Evolutionary conservation across 1,140 invertebrate species (phyloP).

Genomic region (Trichonephila clavata): DNA sequence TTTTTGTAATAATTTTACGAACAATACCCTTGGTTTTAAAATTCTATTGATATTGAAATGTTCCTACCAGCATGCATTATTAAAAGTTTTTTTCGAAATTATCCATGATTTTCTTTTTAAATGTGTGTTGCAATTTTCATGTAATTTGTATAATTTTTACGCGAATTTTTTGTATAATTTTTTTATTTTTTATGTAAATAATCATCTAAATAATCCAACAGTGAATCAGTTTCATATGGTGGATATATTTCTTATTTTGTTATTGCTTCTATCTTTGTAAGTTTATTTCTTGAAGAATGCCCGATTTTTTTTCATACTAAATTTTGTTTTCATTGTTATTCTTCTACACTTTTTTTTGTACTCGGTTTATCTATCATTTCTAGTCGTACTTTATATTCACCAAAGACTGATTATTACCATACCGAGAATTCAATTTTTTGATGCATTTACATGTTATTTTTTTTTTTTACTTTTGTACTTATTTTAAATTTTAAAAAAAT

Average conservation of each 20-base stretch:
- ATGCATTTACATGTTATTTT: not conserved
- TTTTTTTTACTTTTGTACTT: not conserved
- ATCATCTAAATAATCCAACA: not conserved
- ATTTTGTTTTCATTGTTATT: not conserved
- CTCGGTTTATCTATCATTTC: conserved; percentile 72
- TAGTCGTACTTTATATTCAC: conserved; percentile 66
- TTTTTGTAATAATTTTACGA: not conserved
- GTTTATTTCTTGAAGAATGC: not conserved
- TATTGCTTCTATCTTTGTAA: not conserved
- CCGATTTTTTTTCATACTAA: not conserved
- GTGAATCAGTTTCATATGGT: not conserved
- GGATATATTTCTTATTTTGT: not conserved
- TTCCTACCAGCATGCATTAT: not conserved
- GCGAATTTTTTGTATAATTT: not conserved
- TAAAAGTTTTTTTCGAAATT: not conserved
- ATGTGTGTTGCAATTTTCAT: not conserved
- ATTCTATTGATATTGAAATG: not conserved
- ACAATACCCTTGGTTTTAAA: not conserved
- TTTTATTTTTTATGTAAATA: conserved; percentile 14
- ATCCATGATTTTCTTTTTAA: not conserved
- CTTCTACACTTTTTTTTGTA: conserved; percentile 12
- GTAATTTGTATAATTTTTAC: not conserved
- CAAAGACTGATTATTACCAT: conserved; percentile 69
- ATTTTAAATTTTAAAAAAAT: not conserved
- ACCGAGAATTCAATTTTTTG: conserved; percentile 30